Evolutionary conservation across 2,888 invertebrate genomes (phyloP).

Genomic region (Tipula confusa): DNA sequence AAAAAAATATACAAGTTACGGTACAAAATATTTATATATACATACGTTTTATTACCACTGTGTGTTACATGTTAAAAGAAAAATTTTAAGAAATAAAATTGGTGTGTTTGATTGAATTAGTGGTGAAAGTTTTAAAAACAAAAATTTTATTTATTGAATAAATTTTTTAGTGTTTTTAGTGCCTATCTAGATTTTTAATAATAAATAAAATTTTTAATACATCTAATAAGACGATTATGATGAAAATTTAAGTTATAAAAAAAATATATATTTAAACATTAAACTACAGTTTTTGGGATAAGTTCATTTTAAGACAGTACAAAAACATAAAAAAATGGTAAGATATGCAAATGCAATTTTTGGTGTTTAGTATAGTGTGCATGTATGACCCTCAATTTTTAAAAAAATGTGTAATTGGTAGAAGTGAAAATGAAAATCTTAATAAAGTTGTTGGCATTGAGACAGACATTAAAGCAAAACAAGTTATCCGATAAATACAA

Average conservation of each 20-base stretch:
- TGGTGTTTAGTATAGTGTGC: neutral
- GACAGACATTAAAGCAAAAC: neutral
- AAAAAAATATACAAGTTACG: neutral
- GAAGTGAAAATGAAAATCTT: neutral
- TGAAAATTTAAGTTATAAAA: neutral
- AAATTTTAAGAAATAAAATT: constrained; percentile 20
- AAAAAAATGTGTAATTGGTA: neutral
- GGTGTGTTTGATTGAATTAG: constrained; percentile 12
- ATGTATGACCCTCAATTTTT: neutral
- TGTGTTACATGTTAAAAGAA: neutral
- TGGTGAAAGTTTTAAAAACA: neutral
- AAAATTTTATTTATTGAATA: neutral
- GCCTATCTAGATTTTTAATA: neutral
- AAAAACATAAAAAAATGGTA: neutral
- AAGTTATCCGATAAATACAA: neutral
- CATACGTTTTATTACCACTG: neutral
- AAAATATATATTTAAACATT: neutral
- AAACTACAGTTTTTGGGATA: neutral
- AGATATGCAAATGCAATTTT: neutral
- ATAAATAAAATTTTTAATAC: neutral
- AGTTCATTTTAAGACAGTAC: neutral
- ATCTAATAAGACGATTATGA: neutral
- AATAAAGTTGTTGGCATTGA: neutral
- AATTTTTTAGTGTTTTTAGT: neutral
- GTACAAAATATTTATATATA: neutral